These are phyloP conservation scores for Lepidotrigona ventralis DNA, from an alignment of 1,140 invertebrate species.

Conservation along the genomic window DNA sequence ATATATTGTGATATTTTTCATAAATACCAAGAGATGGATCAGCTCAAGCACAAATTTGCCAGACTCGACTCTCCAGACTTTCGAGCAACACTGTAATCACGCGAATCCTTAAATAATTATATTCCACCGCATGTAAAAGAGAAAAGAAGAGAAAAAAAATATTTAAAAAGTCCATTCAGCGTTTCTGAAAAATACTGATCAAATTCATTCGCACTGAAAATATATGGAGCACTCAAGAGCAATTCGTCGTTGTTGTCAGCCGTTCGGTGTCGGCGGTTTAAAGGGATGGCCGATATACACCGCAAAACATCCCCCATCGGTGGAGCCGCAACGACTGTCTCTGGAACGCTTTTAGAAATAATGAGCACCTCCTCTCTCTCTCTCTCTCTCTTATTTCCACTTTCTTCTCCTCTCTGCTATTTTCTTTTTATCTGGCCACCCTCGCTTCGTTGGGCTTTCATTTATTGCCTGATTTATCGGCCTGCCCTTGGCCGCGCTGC, in stretches of 20 bases:
- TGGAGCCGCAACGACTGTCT: conserved; percentile 29
- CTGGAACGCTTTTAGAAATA: conserved; percentile 64
- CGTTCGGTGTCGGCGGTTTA: conserved; percentile 10
- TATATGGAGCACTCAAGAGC: conserved; percentile 3
- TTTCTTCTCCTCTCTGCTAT: conserved; percentile 47
- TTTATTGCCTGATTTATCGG: conserved; percentile 65
- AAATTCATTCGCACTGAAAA: background rate
- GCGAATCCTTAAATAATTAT: background rate
- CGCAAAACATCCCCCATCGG: conserved; percentile 35
- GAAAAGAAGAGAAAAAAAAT: background rate
- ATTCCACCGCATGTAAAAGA: background rate
- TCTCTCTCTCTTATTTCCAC: conserved; percentile 32
- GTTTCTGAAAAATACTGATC: background rate
- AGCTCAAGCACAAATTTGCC: too few species aligned
- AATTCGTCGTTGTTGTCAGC: conserved; percentile 33
- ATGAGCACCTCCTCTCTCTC: conserved; percentile 55
- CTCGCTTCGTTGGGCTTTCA: conserved; percentile 58
- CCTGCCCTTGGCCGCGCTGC: conserved; percentile 17
- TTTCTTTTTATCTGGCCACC: conserved; percentile 57
- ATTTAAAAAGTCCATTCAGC: background rate
- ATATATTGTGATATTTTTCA: too few species aligned
- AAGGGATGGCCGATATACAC: conserved; percentile 34
- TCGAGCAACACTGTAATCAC: too few species aligned
- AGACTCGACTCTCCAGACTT: too few species aligned
- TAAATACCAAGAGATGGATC: too few species aligned